Conservation (phyloP, 2,888 invertebrate genomes). For the Digitonthophagus gazella region DNA sequence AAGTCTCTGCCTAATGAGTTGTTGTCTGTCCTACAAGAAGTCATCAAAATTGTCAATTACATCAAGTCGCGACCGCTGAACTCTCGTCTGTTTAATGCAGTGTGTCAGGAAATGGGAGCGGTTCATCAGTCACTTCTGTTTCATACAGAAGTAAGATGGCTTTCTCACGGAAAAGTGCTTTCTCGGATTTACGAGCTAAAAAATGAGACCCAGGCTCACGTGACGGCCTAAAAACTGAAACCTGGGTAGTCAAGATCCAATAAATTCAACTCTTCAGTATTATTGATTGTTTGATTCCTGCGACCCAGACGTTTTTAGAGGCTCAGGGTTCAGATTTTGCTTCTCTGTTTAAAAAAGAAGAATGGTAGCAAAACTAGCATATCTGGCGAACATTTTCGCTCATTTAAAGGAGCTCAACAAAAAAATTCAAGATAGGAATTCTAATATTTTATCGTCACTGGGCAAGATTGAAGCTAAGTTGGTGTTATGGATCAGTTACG, state of each 20-base stretch:
- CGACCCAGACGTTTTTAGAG: conserved; percentile 3
- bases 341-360: neutral
- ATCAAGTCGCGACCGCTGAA: conserved; percentile 2
- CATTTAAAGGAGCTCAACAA: conserved; percentile 7
- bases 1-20: neutral
- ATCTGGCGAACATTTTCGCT: conserved; percentile 3
- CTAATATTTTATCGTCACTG: neutral
- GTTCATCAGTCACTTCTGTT: conserved; percentile 15
- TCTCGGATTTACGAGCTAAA: conserved; percentile 8
- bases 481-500: too few species aligned
- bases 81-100: neutral
- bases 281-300: too few species aligned
- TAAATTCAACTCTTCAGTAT: too few species aligned
- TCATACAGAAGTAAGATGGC: conserved; percentile 16
- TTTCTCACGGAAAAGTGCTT: conserved; percentile 14
- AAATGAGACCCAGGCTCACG: neutral
- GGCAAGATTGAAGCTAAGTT: neutral
- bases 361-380: conserved; percentile 11
- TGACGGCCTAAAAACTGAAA: too few species aligned
- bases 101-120: conserved; percentile 14
- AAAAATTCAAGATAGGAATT: neutral
- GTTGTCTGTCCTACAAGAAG: neutral
- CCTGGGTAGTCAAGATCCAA: too few species aligned
- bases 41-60: conserved; percentile 3
- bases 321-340: neutral